These are phyloP conservation scores for Erethizon dorsatum DNA, from an alignment of 2,797 vertebrate genomes.

Conservation along the genomic window DNA sequence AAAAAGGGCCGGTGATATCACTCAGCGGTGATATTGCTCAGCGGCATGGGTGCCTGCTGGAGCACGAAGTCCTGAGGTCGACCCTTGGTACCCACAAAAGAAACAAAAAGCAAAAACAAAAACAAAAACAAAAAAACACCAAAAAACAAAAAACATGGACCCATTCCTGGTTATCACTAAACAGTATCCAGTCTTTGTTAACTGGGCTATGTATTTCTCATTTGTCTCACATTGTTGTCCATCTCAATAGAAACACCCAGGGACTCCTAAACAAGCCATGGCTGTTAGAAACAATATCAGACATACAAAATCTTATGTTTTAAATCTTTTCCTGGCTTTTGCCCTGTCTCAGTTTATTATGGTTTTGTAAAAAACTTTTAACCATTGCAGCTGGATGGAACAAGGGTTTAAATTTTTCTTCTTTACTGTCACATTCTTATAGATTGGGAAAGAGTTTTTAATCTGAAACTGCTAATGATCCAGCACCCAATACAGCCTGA, in stretches of 20 bases:
- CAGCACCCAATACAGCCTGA: background rate
- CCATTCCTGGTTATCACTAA: background rate
- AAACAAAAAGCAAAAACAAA: no score
- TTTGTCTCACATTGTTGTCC: slow-evolving; percentile 25
- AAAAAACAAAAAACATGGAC: background rate
- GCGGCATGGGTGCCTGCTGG: no score
- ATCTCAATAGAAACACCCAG: slow-evolving; percentile 48
- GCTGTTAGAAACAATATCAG: slow-evolving; percentile 37
- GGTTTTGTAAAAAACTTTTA: slow-evolving; percentile 56
- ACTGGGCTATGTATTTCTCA: slow-evolving; percentile 45
- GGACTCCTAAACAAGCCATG: slow-evolving; percentile 31
- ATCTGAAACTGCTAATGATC: background rate
- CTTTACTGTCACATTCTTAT: slow-evolving; percentile 11
- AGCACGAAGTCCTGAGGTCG: no score
- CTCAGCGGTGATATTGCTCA: no score
- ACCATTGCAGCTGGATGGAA: background rate
- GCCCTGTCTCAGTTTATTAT: slow-evolving; percentile 48
- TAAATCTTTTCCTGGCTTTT: slow-evolving; percentile 17
- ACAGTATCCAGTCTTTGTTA: slow-evolving; percentile 51
- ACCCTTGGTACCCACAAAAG: no score
- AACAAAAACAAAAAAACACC: no score
- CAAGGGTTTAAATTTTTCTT: slow-evolving; percentile 50
- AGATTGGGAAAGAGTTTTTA: slow-evolving; percentile 36
- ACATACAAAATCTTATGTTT: background rate
- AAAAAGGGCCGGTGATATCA: no score